A percentile compares a stretch with the other conserved stretches of the same genome.
phyloP scores from a whole-genome alignment of 1,140 invertebrate species.

The Nebria ingens region DNA sequence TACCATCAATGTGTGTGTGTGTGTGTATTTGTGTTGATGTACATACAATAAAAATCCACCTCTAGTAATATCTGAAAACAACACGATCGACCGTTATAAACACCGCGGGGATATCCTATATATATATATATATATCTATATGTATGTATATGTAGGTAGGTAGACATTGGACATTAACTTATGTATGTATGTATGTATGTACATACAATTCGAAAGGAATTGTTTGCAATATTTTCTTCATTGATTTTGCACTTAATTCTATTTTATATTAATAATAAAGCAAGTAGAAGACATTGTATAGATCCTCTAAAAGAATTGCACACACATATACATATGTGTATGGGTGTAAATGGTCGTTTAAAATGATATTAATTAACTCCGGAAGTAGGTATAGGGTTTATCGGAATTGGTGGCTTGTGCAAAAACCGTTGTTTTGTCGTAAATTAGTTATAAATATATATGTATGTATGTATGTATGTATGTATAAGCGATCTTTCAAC shows the following conservation, averaged over 20 bases:
- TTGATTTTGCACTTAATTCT: not conserved
- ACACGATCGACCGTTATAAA: not conserved
- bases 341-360: too few species aligned
- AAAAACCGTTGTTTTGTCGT: too few species aligned
- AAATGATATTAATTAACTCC: too few species aligned
- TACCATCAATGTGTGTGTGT: too few species aligned
- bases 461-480: not conserved
- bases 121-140: not conserved
- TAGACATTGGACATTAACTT: not conserved
- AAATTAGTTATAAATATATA: not conserved
- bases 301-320: too few species aligned
- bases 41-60: not conserved
- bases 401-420: too few species aligned
- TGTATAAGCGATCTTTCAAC: not conserved
- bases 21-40: not conserved
- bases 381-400: too few species aligned
- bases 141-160: not conserved
- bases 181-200: not conserved
- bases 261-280: not conserved
- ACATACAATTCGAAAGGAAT: not conserved
- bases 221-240: not conserved
- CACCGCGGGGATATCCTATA: not conserved
- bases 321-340: too few species aligned
- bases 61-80: not conserved
- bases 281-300: too few species aligned